Percentiles rank a stretch among this genome's conserved stretches.
Evolutionary conservation across 1,140 invertebrate genomes (phyloP).

Genomic region (Aplysia californica): DNA sequence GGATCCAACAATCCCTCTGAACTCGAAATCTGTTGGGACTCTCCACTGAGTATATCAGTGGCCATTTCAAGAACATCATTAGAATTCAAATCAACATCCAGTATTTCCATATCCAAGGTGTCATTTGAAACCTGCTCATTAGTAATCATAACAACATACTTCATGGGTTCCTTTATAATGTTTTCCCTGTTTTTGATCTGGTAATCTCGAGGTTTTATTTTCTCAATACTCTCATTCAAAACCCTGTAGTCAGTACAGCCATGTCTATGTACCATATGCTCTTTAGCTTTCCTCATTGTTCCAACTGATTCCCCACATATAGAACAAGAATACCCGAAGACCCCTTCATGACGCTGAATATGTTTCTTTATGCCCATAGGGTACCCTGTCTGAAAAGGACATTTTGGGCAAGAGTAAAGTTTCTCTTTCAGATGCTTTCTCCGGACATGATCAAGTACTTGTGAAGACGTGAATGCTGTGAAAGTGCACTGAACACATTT

Average conservation of each 20-base stretch:
- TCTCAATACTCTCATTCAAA: not conserved
- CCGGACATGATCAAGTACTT: slow-evolving; percentile 8
- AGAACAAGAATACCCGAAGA: slow-evolving; percentile 3
- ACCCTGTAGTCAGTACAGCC: slow-evolving; percentile 6
- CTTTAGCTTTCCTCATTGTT: slow-evolving; percentile 7
- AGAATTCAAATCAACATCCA: not conserved
- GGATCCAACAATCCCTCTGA: not conserved
- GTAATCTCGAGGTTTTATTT: slow-evolving; percentile 11
- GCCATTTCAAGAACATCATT: not conserved
- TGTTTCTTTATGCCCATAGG: slow-evolving; percentile 12
- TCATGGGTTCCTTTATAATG: not conserved
- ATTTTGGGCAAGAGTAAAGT: slow-evolving; percentile 8
- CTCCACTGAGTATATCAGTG: too few relatives aligned
- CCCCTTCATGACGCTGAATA: not conserved
- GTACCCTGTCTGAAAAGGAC: slow-evolving; percentile 19
- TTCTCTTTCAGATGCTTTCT: slow-evolving; percentile 17
- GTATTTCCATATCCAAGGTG: not conserved
- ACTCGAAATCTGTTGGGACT: too few relatives aligned
- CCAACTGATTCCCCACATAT: slow-evolving; percentile 1
- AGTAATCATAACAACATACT: not conserved
- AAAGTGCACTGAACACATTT: slow-evolving; percentile 25
- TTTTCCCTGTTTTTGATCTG: slow-evolving; percentile 3
- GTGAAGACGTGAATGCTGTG: not conserved
- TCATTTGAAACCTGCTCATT: not conserved
- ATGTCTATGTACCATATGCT: slow-evolving; percentile 13